Conservation (phyloP, 2,888 invertebrate genomes). For the Agrotis ipsilon region DNA sequence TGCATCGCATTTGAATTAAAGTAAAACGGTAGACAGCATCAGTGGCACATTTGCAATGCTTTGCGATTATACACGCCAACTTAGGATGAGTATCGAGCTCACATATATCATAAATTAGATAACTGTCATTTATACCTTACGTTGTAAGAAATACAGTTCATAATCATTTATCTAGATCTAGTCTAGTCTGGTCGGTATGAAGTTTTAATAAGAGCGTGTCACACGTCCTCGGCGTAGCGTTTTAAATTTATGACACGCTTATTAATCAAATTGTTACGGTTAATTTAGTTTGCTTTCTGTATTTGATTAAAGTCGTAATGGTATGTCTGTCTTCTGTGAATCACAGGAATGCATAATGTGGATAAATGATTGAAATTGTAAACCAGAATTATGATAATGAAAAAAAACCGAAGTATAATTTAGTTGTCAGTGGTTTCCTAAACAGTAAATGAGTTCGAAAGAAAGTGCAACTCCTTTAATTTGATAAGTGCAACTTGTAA, state of each 20-base stretch:
- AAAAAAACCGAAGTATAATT: not conserved
- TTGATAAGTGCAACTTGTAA: conserved; percentile 70
- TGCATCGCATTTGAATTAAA: conserved; percentile 48
- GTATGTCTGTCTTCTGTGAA: conserved; percentile 32
- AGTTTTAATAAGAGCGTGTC: conserved; percentile 80
- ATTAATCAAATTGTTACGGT: conserved; percentile 75
- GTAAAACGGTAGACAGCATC: conserved; percentile 75
- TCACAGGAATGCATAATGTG: conserved; percentile 12
- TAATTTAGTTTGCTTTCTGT: conserved; percentile 65
- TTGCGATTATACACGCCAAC: conserved; percentile 85
- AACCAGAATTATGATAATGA: not conserved
- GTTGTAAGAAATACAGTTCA: conserved; percentile 33
- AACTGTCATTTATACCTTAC: conserved; percentile 31
- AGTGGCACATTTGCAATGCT: conserved; percentile 78
- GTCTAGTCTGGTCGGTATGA: conserved; percentile 62
- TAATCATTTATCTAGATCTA: conserved; percentile 26
- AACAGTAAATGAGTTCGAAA: conserved; percentile 23
- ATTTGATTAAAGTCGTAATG: conserved; percentile 44
- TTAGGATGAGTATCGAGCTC: conserved; percentile 71
- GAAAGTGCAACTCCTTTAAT: conserved; percentile 57
- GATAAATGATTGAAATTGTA: not conserved
- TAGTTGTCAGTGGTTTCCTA: conserved; percentile 12
- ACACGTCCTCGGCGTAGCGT: conserved; percentile 69
- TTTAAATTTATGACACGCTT: conserved; percentile 73
- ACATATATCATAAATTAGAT: conserved; percentile 33